Evolutionary conservation across 2,888 invertebrate genomes (phyloP), one percentile per base, ranked within the genome.

Genomic region (Acleris laterana): DNA sequence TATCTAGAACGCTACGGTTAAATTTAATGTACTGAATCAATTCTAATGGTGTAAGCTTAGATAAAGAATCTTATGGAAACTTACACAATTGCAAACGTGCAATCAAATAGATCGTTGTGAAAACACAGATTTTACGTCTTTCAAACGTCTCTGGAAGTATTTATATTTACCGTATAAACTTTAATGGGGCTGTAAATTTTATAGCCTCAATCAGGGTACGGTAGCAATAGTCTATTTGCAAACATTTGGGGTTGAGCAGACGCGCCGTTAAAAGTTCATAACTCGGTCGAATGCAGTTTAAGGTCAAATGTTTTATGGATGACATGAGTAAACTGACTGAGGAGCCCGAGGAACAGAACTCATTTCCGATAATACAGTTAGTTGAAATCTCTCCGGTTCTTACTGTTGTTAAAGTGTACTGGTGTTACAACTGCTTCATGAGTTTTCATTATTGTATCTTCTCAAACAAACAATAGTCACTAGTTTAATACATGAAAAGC

Each of bases 131-230:
- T 42, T 17, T 11, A 49, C 46, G 46, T 42, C 7, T 19, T 38
- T 19, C 22, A 56, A 55, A 65, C 42, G 55, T 19, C 42, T 42
- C 11, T 5, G 13, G 59, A 42, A 46, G 44, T 60, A 59, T 56
- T 65, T 46, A 65, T 55, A 59, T 56, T 65, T 46, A 65, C 28
- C 46, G 55, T 50, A 44, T 55, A 25, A 50, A 60, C 42, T 28
- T 55, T 50, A 44, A 65, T 56, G 60, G 60, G 44, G 55, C 32
- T 44, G 60, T 65, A 55, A 60, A 65, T 49, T 64, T 64, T 53
- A 65, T 50, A 55, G 50, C 22, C 28, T 25, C 44, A 20, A 60
- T 56, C 17, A 56, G 49, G 60, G 44, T 50, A 28, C 22, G 51
- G 17, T 38, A 9, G 49, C 46, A 20, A 20, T 3, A 22, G 3